phyloP scores from a whole-genome alignment of 1,140 invertebrate genomes.

The Ostrea denselamellosa region DNA sequence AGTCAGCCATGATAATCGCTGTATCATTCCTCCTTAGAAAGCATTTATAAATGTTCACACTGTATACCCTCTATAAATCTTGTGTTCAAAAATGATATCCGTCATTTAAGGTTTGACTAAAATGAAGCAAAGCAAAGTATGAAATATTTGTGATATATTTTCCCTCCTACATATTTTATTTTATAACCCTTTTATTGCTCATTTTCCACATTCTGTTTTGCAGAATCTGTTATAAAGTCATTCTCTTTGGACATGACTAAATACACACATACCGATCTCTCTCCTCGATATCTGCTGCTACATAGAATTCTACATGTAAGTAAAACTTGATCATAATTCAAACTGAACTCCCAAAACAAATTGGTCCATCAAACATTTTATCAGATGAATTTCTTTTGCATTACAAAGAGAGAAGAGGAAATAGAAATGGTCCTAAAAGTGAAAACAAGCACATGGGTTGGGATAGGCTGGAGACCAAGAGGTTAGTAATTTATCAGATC shows the following conservation, averaged over 20 bases:
- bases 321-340: not conserved
- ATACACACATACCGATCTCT: conserved; percentile 86
- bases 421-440: conserved; percentile 91
- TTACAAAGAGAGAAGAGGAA: conserved; percentile 85
- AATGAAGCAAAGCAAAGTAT: too few relatives aligned
- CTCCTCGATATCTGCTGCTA: conserved; percentile 87
- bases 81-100: too few relatives aligned
- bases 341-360: not conserved
- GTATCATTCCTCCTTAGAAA: too few relatives aligned
- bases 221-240: conserved; percentile 57
- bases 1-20: too few relatives aligned
- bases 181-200: not conserved
- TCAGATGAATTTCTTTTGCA: conserved; percentile 11
- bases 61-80: too few relatives aligned
- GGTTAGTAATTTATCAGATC: conserved; percentile 59
- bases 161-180: too few relatives aligned
- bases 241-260: conserved; percentile 82
- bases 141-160: too few relatives aligned
- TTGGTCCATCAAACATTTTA: not conserved
- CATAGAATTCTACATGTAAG: conserved; percentile 86
- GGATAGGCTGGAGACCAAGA: conserved; percentile 88
- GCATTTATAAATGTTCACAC: too few relatives aligned
- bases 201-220: conserved; percentile 22
- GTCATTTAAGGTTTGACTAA: too few relatives aligned
- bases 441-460: conserved; percentile 92